Evolutionary conservation across 1,140 invertebrate species (phyloP).

Genomic region (Pissodes strobi): DNA sequence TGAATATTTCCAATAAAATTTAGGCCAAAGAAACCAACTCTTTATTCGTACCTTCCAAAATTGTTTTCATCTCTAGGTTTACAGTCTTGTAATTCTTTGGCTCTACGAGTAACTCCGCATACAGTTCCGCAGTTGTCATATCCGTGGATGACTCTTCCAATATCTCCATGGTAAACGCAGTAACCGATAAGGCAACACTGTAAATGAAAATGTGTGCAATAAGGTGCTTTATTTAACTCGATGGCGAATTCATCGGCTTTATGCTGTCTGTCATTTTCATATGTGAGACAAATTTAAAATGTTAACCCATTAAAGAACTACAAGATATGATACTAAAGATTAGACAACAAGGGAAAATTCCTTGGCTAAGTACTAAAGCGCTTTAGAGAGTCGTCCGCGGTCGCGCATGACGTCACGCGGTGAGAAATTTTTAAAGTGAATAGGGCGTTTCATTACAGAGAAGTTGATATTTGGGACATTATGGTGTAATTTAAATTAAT

Average conservation of each 20-base stretch:
- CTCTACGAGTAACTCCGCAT: constrained; percentile 60
- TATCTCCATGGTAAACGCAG: constrained; percentile 61
- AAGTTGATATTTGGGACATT: too few relatives aligned
- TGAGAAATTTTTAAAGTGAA: too few relatives aligned
- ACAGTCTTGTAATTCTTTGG: constrained; percentile 41
- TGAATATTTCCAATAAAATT: neutral
- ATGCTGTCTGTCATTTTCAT: neutral
- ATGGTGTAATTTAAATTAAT: too few relatives aligned
- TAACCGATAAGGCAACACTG: constrained; percentile 60
- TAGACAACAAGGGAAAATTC: too few relatives aligned
- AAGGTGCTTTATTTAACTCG: neutral
- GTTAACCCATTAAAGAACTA: too few relatives aligned
- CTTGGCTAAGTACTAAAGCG: too few relatives aligned
- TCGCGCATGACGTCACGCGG: too few relatives aligned
- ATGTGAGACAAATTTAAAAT: too few relatives aligned
- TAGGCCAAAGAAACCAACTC: neutral
- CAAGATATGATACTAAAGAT: too few relatives aligned
- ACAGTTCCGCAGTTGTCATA: constrained; percentile 71
- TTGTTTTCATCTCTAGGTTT: constrained; percentile 46
- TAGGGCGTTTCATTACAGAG: too few relatives aligned
- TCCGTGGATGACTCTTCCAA: constrained; percentile 66
- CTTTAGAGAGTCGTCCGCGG: too few relatives aligned
- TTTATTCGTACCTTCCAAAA: constrained; percentile 13
- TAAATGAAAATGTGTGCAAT: constrained; percentile 15
- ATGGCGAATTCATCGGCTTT: neutral